phyloP scores from a whole-genome alignment of 2,797 vertebrate genomes.

The Sebastes cheni region DNA sequence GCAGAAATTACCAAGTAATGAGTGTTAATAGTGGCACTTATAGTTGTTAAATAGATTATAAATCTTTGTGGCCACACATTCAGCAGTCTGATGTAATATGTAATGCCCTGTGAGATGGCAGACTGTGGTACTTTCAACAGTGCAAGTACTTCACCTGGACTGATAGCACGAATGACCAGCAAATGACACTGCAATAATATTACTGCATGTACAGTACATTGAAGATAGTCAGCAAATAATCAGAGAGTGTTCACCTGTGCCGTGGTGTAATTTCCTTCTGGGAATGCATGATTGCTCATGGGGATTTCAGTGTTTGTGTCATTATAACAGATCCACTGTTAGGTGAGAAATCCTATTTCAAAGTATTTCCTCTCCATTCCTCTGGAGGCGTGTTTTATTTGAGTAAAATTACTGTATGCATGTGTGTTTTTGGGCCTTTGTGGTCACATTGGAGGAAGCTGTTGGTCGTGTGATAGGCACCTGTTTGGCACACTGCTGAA shows the following conservation, averaged over 20 bases:
- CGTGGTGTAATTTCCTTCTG: constrained; percentile 31
- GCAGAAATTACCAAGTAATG: constrained; percentile 7
- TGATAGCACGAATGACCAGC: constrained; percentile 18
- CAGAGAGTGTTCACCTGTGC: constrained; percentile 12
- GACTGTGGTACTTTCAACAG: neutral
- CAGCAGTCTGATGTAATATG: constrained; percentile 1
- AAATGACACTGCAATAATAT: neutral
- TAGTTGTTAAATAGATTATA: neutral
- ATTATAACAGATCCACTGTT: constrained; percentile 27
- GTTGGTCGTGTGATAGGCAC: neutral
- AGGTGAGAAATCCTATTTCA: constrained; percentile 44
- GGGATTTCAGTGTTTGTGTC: constrained; percentile 45
- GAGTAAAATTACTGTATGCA: constrained; percentile 6
- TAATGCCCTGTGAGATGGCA: neutral
- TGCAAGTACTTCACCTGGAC: neutral
- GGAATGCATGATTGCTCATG: constrained; percentile 30
- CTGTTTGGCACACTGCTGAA: neutral
- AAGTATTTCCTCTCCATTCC: constrained; percentile 19
- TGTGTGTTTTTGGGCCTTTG: neutral
- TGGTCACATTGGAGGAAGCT: neutral
- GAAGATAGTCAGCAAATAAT: constrained; percentile 22
- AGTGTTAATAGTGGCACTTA: constrained; percentile 6
- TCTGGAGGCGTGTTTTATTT: constrained; percentile 36
- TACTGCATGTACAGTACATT: neutral
- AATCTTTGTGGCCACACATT: constrained; percentile 4